Evolutionary conservation across 2,113 vertebrate genomes (phyloP).

Genomic region (Megalops atlanticus): DNA sequence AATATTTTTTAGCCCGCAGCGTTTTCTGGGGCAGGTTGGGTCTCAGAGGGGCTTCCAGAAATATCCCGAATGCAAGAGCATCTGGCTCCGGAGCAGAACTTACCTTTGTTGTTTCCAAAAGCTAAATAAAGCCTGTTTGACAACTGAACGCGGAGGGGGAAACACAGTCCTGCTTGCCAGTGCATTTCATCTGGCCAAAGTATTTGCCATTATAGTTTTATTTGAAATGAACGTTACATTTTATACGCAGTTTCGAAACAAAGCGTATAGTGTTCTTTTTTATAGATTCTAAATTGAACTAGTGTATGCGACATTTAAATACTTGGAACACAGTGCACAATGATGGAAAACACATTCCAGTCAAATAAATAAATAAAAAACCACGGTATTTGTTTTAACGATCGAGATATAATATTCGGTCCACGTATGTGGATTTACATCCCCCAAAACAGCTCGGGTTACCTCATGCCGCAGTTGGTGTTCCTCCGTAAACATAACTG

Average conservation of each 20-base stretch:
- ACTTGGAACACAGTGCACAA: constrained; percentile 34
- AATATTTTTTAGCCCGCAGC: constrained; percentile 71
- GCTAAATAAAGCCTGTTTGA: constrained; percentile 50
- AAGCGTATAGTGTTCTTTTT: constrained; percentile 41
- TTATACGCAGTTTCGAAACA: constrained; percentile 37
- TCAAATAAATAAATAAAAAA: constrained; percentile 8
- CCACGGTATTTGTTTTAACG: constrained; percentile 35
- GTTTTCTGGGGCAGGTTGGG: constrained; percentile 67
- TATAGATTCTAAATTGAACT: constrained; percentile 47
- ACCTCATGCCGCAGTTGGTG: constrained; percentile 27
- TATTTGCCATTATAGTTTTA: constrained; percentile 43
- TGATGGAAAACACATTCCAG: constrained; percentile 34
- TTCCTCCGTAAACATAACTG: constrained; percentile 26
- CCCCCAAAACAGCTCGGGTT: constrained; percentile 25
- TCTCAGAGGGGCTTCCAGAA: constrained; percentile 68
- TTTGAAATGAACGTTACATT: constrained; percentile 38
- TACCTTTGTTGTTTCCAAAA: constrained; percentile 63
- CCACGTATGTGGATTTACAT: constrained; percentile 31
- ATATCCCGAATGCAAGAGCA: constrained; percentile 64
- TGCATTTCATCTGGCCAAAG: constrained; percentile 39
- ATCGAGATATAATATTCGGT: constrained; percentile 34
- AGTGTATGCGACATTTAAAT: constrained; percentile 31
- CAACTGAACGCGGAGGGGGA: constrained; percentile 50
- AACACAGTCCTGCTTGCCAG: constrained; percentile 40
- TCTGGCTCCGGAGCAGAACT: constrained; percentile 51